These are phyloP conservation scores for Brachymystax lenok DNA, from an alignment of 2,797 vertebrate genomes.

Conservation along the genomic window DNA sequence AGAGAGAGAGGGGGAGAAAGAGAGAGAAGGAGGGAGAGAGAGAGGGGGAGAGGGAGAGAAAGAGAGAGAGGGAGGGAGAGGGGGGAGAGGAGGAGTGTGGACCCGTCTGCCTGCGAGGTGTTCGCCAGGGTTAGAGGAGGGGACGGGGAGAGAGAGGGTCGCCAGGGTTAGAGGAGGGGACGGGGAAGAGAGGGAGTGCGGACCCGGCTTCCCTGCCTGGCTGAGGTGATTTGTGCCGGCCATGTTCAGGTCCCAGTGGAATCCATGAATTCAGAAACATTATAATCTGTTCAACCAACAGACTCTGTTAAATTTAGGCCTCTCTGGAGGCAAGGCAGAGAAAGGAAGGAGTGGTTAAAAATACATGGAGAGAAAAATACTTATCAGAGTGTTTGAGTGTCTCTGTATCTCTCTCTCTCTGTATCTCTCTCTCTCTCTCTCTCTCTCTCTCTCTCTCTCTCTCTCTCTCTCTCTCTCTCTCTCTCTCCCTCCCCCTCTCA, in stretches of 20 bases:
- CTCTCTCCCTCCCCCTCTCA: not conserved
- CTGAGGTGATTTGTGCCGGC: conserved; percentile 15
- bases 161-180: no score
- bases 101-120: no score
- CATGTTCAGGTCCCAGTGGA: not conserved
- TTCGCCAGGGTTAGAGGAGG: no score
- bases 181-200: not conserved
- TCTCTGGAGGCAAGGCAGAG: not conserved
- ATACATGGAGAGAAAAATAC: conserved; percentile 11
- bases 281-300: not conserved
- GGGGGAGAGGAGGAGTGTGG: not conserved
- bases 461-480: not conserved
- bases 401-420: not conserved
- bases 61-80: not conserved
- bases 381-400: not conserved
- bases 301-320: conserved; percentile 7
- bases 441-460: not conserved
- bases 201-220: not conserved
- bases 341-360: conserved; percentile 2
- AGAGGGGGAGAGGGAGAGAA: not conserved
- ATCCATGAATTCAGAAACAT: conserved; percentile 12
- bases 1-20: not conserved
- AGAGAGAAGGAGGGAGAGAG: not conserved
- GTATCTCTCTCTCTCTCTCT: no score
- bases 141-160: no score